Percentiles rank a stretch among this genome's conserved stretches.
Evolutionary conservation across 2,888 invertebrate species (phyloP).

Genomic region (Hecatera dysodea): DNA sequence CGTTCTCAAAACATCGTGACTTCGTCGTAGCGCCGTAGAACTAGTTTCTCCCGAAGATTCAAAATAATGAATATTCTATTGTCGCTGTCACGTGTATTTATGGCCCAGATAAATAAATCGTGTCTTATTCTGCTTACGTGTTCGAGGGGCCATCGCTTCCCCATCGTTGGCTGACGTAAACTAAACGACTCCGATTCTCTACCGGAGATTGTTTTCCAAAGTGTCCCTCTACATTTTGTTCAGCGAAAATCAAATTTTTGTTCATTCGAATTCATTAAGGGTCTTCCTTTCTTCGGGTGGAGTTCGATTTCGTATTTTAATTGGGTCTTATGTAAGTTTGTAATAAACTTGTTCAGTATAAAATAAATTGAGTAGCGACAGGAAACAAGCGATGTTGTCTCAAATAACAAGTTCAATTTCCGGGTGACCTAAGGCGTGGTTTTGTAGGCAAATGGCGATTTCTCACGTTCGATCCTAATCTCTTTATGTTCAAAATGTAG

Average conservation of each 20-base stretch:
- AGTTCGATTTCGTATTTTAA: constrained; percentile 45
- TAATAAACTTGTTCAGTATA: constrained; percentile 21
- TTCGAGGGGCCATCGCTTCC: constrained; percentile 48
- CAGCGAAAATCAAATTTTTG: constrained; percentile 64
- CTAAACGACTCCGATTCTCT: constrained; percentile 68
- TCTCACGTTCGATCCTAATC: constrained; percentile 59
- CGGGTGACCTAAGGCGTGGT: constrained; percentile 57
- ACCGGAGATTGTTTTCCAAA: constrained; percentile 72
- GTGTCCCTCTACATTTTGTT: constrained; percentile 58
- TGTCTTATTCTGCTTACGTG: constrained; percentile 71
- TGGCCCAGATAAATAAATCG: constrained; percentile 61
- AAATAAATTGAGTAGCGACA: constrained; percentile 47
- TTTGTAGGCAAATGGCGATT: constrained; percentile 54
- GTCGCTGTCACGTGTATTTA: constrained; percentile 58
- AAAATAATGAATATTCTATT: constrained; percentile 58
- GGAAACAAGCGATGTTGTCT: constrained; percentile 44
- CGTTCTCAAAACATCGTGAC: constrained; percentile 16
- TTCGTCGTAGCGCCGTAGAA: background rate
- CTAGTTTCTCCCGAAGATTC: constrained; percentile 24
- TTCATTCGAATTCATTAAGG: constrained; percentile 60
- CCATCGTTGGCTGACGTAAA: constrained; percentile 69
- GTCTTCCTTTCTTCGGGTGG: constrained; percentile 29
- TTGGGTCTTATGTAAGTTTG: constrained; percentile 43
- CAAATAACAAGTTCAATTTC: constrained; percentile 62
- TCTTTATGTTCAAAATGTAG: constrained; percentile 25